These are phyloP conservation scores for Oscheius sp. DNA, from an alignment of 2,888 invertebrate species.

Conservation along the genomic window DNA sequence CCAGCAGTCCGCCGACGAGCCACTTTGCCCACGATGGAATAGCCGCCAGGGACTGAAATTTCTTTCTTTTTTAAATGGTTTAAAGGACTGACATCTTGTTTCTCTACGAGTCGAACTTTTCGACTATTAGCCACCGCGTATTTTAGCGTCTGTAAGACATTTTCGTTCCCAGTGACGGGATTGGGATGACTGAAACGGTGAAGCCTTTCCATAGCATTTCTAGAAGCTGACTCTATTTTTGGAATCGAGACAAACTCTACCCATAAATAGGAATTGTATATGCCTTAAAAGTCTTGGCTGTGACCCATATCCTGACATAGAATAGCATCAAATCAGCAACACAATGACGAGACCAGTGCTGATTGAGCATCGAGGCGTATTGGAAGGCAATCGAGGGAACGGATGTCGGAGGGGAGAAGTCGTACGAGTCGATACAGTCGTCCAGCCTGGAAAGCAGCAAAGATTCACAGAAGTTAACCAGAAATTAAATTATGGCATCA, in stretches of 20 bases:
- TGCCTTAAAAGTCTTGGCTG: constrained; percentile 19
- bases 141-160: constrained; percentile 21
- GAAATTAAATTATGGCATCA: too few species aligned
- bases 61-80: background rate
- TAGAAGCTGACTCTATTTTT: background rate
- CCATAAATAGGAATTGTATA: constrained; percentile 31
- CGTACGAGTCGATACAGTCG: constrained; percentile 14
- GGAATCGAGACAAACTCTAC: constrained; percentile 11
- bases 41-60: constrained; percentile 35
- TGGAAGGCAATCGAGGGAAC: constrained; percentile 21
- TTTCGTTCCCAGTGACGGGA: constrained; percentile 7
- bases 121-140: constrained; percentile 11
- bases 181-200: constrained; percentile 32
- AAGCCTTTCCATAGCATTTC: constrained; percentile 34
- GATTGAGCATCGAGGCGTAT: constrained; percentile 26
- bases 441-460: constrained; percentile 29
- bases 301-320: constrained; percentile 47
- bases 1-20: constrained; percentile 45
- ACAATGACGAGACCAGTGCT: constrained; percentile 42
- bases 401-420: constrained; percentile 13
- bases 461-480: too few species aligned
- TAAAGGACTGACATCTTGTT: background rate
- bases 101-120: constrained; percentile 12
- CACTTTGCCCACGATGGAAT: constrained; percentile 56
- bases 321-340: constrained; percentile 54